Percentiles rank a stretch among this genome's conserved stretches.
Evolutionary conservation across 2,797 vertebrate genomes (phyloP).

Genomic region (Erpetoichthys calabaricus): DNA sequence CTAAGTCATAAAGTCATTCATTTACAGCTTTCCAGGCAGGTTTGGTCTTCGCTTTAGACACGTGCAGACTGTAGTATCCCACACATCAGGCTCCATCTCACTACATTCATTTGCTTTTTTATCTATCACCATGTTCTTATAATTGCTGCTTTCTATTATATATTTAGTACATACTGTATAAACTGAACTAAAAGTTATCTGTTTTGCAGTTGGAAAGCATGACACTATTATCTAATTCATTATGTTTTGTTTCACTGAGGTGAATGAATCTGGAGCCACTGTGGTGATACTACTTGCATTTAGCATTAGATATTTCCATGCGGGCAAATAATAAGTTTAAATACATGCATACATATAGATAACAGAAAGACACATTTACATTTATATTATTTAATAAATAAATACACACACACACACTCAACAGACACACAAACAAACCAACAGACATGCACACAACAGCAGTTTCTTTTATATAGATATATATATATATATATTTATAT

Average conservation of each 20-base stretch:
- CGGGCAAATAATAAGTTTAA: slow-evolving; percentile 25
- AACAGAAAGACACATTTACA: slow-evolving; percentile 19
- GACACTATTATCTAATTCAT: no score
- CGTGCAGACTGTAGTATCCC: no score
- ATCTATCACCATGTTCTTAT: no score
- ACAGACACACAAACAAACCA: slow-evolving; percentile 37
- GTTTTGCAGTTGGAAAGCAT: no score
- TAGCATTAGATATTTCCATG: slow-evolving; percentile 48
- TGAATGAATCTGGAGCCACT: slow-evolving; percentile 48
- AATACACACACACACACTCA: slow-evolving; percentile 35
- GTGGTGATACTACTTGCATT: slow-evolving; percentile 58
- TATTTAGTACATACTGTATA: no score
- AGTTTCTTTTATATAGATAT: slow-evolving; percentile 28
- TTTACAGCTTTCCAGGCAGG: no score
- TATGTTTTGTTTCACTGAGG: slow-evolving; percentile 24
- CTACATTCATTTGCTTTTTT: no score
- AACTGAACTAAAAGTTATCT: no score
- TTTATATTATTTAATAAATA: slow-evolving; percentile 33
- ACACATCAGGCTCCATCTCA: no score
- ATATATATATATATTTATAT: slow-evolving; percentile 13
- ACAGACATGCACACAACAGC: slow-evolving; percentile 43
- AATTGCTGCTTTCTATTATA: no score
- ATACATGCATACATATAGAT: slow-evolving; percentile 31
- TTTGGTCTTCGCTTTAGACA: no score
- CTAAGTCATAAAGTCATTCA: no score